phyloP scores from a whole-genome alignment of 1,140 invertebrate genomes.

The Diabrotica virgifera region DNA sequence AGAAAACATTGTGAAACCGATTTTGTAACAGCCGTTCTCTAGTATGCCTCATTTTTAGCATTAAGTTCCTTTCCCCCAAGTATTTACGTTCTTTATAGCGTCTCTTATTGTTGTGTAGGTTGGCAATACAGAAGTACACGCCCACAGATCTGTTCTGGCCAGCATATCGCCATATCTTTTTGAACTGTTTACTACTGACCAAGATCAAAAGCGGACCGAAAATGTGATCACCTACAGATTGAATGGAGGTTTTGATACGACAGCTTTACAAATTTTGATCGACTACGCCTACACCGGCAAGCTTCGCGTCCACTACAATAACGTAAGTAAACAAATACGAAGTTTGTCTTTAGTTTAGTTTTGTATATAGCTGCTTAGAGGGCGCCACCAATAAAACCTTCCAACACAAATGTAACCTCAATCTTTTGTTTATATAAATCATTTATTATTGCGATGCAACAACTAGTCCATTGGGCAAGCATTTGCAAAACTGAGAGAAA shows the following conservation, averaged over 20 bases:
- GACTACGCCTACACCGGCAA: constrained; percentile 76
- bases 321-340: constrained; percentile 33
- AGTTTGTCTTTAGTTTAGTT: too few species aligned
- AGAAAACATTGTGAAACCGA: too few species aligned
- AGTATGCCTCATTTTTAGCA: too few species aligned
- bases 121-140: constrained; percentile 69
- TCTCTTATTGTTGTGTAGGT: constrained; percentile 50
- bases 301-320: constrained; percentile 48
- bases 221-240: constrained; percentile 62
- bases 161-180: constrained; percentile 74
- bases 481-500: too few species aligned
- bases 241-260: constrained; percentile 64
- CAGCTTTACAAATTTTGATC: constrained; percentile 68
- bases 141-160: constrained; percentile 73
- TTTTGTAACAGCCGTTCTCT: too few species aligned
- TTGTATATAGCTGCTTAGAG: too few species aligned
- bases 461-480: too few species aligned
- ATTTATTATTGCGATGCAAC: too few species aligned
- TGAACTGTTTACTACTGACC: constrained; percentile 68
- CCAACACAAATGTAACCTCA: too few species aligned
- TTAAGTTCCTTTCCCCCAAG: too few species aligned
- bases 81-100: constrained; percentile 8
- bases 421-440: too few species aligned
- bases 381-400: too few species aligned
- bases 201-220: constrained; percentile 52